Conservation (phyloP, 2,113 vertebrate genomes). For the Perca schrenkii region DNA sequence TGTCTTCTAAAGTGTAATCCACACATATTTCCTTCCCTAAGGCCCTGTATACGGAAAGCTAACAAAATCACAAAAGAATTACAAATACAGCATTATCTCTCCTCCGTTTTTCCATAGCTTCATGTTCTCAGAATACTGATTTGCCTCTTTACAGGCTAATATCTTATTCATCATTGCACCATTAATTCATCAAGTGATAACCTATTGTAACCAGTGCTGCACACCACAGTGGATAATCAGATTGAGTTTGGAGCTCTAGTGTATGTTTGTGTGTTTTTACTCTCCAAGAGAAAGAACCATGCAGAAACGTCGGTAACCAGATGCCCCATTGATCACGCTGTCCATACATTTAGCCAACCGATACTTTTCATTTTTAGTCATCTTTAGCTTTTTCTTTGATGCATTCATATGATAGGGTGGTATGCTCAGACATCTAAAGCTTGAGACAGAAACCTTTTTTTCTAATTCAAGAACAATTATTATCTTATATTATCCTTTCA, state of each 20-base stretch:
- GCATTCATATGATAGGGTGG: background rate
- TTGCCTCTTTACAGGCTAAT: background rate
- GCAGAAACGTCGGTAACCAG: background rate
- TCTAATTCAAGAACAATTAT: background rate
- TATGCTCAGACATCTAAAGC: background rate
- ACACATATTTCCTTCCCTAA: conserved; percentile 56
- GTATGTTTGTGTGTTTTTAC: conserved; percentile 3
- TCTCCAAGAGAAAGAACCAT: background rate
- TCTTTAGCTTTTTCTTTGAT: conserved; percentile 1
- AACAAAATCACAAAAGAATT: conserved; percentile 59
- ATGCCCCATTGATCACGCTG: background rate
- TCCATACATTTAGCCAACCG: background rate
- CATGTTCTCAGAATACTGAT: background rate
- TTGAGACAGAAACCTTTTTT: background rate
- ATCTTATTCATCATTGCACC: background rate
- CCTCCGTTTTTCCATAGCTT: background rate
- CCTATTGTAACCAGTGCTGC: background rate
- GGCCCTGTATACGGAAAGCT: conserved; percentile 53
- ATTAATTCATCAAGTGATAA: conserved; percentile 1
- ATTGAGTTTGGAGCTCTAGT: background rate
- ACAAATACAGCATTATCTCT: conserved; percentile 49
- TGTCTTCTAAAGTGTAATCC: conserved; percentile 76
- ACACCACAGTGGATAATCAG: background rate
- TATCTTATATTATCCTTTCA: background rate
- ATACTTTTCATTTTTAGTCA: background rate